Percentiles rank a stretch among this genome's conserved stretches.
phyloP scores from a whole-genome alignment of 1,140 invertebrate genomes.

The Cyclina sinensis region DNA sequence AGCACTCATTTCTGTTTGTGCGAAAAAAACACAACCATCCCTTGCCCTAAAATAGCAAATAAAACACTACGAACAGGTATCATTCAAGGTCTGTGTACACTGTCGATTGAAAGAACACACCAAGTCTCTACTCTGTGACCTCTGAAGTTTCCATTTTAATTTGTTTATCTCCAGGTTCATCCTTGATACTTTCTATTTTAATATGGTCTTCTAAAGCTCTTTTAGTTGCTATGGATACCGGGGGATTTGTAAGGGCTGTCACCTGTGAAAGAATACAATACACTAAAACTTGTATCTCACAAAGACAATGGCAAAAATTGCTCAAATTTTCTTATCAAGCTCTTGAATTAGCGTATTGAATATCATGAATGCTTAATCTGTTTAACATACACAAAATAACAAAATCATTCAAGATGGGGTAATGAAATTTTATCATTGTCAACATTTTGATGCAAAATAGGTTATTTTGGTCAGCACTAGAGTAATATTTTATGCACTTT shows the following conservation, averaged over 20 bases:
- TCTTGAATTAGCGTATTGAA: no score
- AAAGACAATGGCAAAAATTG: no score
- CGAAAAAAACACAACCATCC: background rate
- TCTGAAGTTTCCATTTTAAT: constrained; percentile 68
- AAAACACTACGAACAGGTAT: background rate
- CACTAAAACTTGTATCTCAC: no score
- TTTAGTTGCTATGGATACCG: constrained; percentile 72
- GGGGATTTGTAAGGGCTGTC: constrained; percentile 70
- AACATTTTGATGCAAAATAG: no score
- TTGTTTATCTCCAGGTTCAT: constrained; percentile 70
- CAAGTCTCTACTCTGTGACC: background rate
- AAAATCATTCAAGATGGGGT: no score
- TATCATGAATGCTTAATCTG: no score
- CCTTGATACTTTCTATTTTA: constrained; percentile 40
- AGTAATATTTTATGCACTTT: no score
- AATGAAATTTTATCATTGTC: no score
- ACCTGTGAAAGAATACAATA: constrained; percentile 70
- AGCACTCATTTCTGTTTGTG: background rate
- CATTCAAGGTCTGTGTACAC: no score
- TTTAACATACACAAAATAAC: no score
- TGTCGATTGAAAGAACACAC: background rate
- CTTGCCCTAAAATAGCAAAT: constrained; percentile 4
- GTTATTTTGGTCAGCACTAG: no score
- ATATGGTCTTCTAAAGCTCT: constrained; percentile 70
- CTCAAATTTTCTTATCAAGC: no score